Conservation (phyloP, 2,797 vertebrate species). For the Tinamus major region DNA sequence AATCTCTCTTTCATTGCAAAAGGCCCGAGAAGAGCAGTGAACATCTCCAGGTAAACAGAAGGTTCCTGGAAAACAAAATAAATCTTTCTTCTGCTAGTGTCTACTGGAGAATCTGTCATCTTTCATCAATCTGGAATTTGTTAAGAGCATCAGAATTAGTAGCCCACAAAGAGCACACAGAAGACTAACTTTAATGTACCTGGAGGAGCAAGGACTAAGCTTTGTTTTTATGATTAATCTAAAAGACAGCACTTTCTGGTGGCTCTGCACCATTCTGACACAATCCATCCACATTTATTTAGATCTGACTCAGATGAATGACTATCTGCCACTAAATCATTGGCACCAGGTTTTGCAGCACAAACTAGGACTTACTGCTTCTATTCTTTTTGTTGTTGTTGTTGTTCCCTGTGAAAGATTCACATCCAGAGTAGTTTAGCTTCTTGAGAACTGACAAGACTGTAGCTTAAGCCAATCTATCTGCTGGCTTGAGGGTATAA, state of each 20-base stretch:
- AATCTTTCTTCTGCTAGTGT: not conserved
- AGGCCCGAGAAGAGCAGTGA: not conserved
- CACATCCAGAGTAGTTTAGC: not conserved
- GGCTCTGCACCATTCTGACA: slow-evolving; percentile 4
- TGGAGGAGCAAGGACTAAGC: not conserved
- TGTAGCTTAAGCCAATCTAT: not conserved
- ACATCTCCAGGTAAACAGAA: not conserved
- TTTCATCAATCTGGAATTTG: slow-evolving; percentile 32
- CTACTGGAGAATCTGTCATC: not conserved
- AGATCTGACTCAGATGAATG: slow-evolving; percentile 33
- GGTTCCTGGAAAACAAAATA: slow-evolving; percentile 24
- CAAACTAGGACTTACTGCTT: not conserved
- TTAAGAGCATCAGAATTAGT: not conserved
- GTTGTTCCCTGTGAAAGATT: not conserved
- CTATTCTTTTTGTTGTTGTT: not conserved
- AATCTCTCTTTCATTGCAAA: not conserved
- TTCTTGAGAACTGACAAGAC: not conserved
- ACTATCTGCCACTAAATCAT: slow-evolving; percentile 9
- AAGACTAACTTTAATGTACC: not conserved
- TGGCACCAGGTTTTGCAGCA: slow-evolving; percentile 2
- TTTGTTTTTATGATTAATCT: slow-evolving; percentile 33
- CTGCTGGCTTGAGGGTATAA: not conserved
- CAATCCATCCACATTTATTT: not conserved
- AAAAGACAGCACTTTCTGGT: slow-evolving; percentile 25
- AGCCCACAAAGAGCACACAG: not conserved